Evolutionary conservation across 1,140 invertebrate genomes (phyloP), one percentile per base, ranked within the genome.

Genomic region (Apocrypta bakeri): DNA sequence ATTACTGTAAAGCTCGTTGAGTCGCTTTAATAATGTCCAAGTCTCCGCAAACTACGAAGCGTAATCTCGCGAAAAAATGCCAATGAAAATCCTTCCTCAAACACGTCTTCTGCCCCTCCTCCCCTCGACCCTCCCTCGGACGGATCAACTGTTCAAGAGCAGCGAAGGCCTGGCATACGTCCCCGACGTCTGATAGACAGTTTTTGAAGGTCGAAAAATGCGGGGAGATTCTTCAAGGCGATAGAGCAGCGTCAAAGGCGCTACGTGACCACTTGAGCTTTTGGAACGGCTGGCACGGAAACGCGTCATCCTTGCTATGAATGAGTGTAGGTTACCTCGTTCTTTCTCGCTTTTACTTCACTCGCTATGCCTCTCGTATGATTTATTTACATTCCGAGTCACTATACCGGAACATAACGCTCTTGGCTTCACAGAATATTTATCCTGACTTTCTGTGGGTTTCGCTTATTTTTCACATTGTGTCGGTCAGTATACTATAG

Each of bases 201-300:
- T 40, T 77, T 77, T 77, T 66, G 61, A 77, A 77, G 75, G 75
- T 66, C 33, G 63, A 25, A 63, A 61, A 63, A 27, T 14, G n/a
- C 48, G 11, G 17, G 6, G 17, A 78, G 25, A 40, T 64, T 66
- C 48, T 66, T 27, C 63, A 33, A 78, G 76, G 66, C 71, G 69
- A 73, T 81, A 73, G 24, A n/a, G 56, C 17, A 31, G 7, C 48
- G 75, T 85, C 85, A 86, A 87, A 87, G 86, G 78, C 72, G 27
- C 83, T 87, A 87, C 86, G 85, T 87, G 86, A 87, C 85, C 83
- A 85, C 86, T 87, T 84, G 76, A 84, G 68, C 61, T 74, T 84
- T 81, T 84, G 48, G 17, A 56, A 56, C 48, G 48, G 48, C 48
- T 56, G 48, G 48, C 48, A 56, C 48, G 48, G 17, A 56, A 56